A percentile compares a stretch with the other conserved stretches of the same genome.
phyloP scores from a whole-genome alignment of 2,888 invertebrate species.

The Luffia ferchaultella region DNA sequence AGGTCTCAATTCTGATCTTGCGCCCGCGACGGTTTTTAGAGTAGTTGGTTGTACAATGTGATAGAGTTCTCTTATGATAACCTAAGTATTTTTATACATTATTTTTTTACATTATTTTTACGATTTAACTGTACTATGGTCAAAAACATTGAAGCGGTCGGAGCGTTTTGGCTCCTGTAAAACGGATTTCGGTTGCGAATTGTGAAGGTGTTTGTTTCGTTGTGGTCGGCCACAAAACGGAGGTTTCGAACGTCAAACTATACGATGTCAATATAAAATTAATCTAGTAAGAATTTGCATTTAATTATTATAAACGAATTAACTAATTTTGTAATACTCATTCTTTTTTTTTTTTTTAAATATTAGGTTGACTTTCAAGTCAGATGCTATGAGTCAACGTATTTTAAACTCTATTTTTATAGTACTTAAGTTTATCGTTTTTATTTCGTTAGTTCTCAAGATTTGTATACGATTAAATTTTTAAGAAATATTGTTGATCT shows the following conservation, averaged over 20 bases:
- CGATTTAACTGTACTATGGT: constrained; percentile 56
- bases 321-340: background rate
- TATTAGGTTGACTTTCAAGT: background rate
- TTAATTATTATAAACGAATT: background rate
- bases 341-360: background rate
- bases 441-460: background rate
- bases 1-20: constrained; percentile 39
- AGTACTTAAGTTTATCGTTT: background rate
- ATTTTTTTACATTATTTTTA: constrained; percentile 61
- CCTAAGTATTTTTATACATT: constrained; percentile 64
- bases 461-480: background rate
- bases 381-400: no score
- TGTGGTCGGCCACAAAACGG: background rate
- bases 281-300: background rate
- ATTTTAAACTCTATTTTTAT: no score
- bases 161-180: constrained; percentile 25
- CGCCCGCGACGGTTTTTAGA: constrained; percentile 40
- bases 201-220: background rate
- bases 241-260: no score
- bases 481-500: background rate
- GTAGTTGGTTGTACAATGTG: constrained; percentile 62
- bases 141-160: constrained; percentile 29
- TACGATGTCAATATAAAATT: no score
- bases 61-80: constrained; percentile 61
- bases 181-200: constrained; percentile 44